These are phyloP conservation scores for Dasysyrphus tricinctus DNA, from an alignment of 2,888 invertebrate genomes.

Conservation along the genomic window DNA sequence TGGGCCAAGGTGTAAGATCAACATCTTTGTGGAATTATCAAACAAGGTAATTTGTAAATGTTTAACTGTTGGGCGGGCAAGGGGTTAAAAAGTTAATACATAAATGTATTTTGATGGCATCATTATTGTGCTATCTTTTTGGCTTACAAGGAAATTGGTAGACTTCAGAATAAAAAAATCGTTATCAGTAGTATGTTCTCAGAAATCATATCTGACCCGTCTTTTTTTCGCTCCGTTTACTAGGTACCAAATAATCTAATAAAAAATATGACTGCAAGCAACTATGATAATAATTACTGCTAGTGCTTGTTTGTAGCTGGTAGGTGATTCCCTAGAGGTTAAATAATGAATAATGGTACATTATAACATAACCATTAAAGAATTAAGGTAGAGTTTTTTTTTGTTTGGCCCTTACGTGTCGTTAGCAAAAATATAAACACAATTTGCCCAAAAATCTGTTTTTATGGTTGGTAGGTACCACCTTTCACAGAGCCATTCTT, in stretches of 20 bases:
- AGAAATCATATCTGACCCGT: conserved; percentile 18
- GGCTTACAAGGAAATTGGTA: not conserved
- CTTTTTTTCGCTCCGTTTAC: conserved; percentile 11
- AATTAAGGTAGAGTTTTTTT: too few species aligned
- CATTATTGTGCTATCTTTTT: not conserved
- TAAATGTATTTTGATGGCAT: conserved; percentile 5
- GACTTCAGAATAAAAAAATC: conserved; percentile 3
- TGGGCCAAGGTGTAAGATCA: conserved; percentile 46
- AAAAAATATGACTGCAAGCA: not conserved
- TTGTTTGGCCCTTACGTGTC: too few species aligned
- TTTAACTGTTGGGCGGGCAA: conserved; percentile 9
- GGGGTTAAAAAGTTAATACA: not conserved
- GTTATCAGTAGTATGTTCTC: conserved; percentile 13
- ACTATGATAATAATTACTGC: too few species aligned
- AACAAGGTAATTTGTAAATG: conserved; percentile 50
- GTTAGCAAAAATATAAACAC: too few species aligned
- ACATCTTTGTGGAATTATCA: conserved; percentile 37
- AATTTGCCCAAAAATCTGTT: too few species aligned
- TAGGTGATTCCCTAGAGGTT: too few species aligned
- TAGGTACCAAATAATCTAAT: not conserved
- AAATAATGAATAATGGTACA: too few species aligned
- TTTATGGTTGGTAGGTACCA: too few species aligned
- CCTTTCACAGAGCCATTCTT: too few species aligned
- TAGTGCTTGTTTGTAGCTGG: too few species aligned
- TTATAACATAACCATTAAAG: too few species aligned